Percentiles rank a stretch among this genome's conserved stretches.
Conservation (phyloP, 30 jellyfish, hydroid and myxozoan genomes). For the Calvadosia cruxmelitensis region DNA sequence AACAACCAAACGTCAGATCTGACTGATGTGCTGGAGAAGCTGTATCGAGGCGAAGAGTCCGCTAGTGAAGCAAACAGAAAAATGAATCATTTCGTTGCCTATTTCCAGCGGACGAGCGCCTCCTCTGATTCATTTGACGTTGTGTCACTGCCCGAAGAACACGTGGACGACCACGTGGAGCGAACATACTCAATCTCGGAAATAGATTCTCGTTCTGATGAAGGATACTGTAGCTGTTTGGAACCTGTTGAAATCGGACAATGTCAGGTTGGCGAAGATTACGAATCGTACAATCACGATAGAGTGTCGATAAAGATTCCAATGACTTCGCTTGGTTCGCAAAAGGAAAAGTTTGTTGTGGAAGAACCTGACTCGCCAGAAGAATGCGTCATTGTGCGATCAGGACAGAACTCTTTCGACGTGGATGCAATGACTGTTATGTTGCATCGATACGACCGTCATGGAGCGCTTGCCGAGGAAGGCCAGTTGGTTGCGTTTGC, state of each 20-base stretch:
- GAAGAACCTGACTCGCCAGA: too few relatives aligned
- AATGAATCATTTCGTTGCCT: neutral
- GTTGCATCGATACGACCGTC: too few relatives aligned
- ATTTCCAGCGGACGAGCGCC: neutral
- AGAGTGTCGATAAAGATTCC: too few relatives aligned
- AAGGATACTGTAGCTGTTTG: constrained; percentile 1
- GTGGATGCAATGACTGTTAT: too few relatives aligned
- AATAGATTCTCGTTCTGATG: neutral
- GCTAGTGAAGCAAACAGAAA: neutral
- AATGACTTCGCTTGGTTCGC: too few relatives aligned
- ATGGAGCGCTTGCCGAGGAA: too few relatives aligned
- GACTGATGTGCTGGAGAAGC: neutral
- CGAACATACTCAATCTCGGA: neutral
- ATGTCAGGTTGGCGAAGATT: too few relatives aligned
- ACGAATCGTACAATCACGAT: too few relatives aligned
- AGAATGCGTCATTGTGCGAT: too few relatives aligned
- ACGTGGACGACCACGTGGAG: neutral
- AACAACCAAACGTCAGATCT: neutral
- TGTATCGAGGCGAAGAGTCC: neutral
- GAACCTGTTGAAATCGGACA: neutral
- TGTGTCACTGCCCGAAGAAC: neutral
- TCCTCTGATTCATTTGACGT: neutral
- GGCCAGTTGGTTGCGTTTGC: too few relatives aligned
- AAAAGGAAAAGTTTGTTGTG: too few relatives aligned
- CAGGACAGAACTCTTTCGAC: too few relatives aligned